Base-by-base conservation (phyloP, 2,888 invertebrate species). In the Tiphia femorata region DNA sequence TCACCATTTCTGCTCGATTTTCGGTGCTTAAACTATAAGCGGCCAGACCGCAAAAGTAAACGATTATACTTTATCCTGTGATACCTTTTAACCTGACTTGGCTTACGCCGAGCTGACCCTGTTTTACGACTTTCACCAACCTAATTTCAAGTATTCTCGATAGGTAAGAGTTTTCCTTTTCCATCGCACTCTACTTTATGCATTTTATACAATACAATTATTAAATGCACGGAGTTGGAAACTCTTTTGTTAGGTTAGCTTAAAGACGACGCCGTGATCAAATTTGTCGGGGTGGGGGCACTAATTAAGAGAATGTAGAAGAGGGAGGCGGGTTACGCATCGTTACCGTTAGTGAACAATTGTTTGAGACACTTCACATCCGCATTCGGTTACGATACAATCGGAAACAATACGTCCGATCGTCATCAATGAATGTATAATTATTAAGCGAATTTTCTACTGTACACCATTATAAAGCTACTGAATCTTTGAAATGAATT, bases 221-320 rank as follows among this genome's bases (percentile, higher is more conserved):
- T 49, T n/a, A n/a, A 29, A 17, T 17, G 38, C 43, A 29, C 30
- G 37, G 35, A 3, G 6, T 20, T 38, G 29, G 23, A 16, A 27
- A 3, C 25, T 10, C 10, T 37, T 42, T 51, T 68, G 53, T 30
- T 66, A 70, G 70, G 70, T 70, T 70, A 70, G 52, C 54, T 64
- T 49, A 54, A 38, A 49, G 55, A 67, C 57, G 61, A 66, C 62
- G 67, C 64, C 66, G 62, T 38, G 72, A 60, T 56, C 59, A 53
- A 58, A 58, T 64, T 62, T 59, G 47, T 44, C 17, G 58, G 66
- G 66, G 71, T 69, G 76, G 74, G 73, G 69, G 67, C 62, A 71
- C 60, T 72, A 75, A 76, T 76, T 72, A 71, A 64, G 65, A 51
- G 64, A 65, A 62, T 58, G 62, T 58, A 49, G 50, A 1, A 59